These are phyloP conservation scores for Oreotrochilus melanogaster DNA, from an alignment of 2,113 vertebrate species.

Conservation along the genomic window DNA sequence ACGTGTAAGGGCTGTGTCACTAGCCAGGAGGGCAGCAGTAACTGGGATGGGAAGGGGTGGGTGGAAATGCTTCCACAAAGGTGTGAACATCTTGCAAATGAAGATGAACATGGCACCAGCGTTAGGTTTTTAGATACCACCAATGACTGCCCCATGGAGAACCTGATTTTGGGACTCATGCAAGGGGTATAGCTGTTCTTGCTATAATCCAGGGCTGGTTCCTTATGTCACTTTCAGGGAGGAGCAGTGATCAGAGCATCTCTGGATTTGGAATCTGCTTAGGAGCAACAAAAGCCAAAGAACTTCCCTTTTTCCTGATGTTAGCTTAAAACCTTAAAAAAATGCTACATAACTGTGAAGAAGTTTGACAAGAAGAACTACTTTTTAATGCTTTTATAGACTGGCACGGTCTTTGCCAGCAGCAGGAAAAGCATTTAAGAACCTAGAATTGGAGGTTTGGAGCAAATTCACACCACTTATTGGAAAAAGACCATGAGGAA, in stretches of 20 bases:
- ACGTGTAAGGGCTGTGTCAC: background rate
- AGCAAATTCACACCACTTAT: slow-evolving; percentile 6
- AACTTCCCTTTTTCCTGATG: background rate
- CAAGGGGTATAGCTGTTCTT: background rate
- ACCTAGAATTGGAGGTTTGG: slow-evolving; percentile 10
- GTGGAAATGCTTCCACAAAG: background rate
- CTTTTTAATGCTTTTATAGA: background rate
- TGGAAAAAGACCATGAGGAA: slow-evolving; percentile 12
- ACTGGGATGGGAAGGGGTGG: background rate
- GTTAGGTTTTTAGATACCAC: background rate
- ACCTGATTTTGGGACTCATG: background rate
- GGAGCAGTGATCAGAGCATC: background rate
- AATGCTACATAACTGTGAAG: background rate
- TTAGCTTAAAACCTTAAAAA: slow-evolving; percentile 8
- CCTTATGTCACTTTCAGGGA: background rate
- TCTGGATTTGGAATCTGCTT: background rate
- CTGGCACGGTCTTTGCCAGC: slow-evolving; percentile 5
- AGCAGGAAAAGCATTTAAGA: slow-evolving; percentile 7
- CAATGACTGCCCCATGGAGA: background rate
- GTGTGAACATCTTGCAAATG: background rate
- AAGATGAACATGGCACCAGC: background rate
- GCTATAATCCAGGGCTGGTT: background rate
- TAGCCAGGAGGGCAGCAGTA: background rate
- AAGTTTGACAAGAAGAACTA: background rate
- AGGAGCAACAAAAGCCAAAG: background rate